Evolutionary conservation across 1,140 invertebrate genomes (phyloP), one percentile per base, ranked within the genome.

Genomic region (Eurytemora carolleeae): DNA sequence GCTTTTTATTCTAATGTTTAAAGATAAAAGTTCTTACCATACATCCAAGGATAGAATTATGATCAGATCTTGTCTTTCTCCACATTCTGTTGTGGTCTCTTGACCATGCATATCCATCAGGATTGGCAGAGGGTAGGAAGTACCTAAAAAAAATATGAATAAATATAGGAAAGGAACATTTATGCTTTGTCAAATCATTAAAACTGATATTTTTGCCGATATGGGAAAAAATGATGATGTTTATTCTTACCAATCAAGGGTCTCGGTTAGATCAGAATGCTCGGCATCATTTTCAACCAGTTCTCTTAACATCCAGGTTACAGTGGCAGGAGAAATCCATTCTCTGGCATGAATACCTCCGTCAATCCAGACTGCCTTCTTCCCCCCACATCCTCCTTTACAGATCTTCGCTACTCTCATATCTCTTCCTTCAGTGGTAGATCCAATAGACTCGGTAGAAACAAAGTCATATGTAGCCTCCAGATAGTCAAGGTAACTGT

Each of bases 281-380:
- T 76, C 77, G 2, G 72, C 67, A 53, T 64, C 69, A 23, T 68
- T 67, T 21, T 82, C 81, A 1, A 84, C 79, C 55, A 93, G 71
- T 69, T 87, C 81, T 67, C 84, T 83, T 24, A 89, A 77, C 19
- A 92, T 81, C 69, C 80, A 92, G 19, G 86, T 82, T 15, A 85
- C 83, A 0, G 84, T 83, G 0, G 89, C 86, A 1, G 86, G 83
- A 55, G 86, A 81, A 61, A 94, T 89, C 89, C 90, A 94, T 75
- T 94, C 89, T 44, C 31, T 72, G 21, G 21, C 52, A 19, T 63
- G 31, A 44, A 59, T 63, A 78, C 78, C 78, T 64, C 77, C 76
- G 65, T 80, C 79, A 18, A 82, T 76, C 76, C 77, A 80, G 61
- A 82, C 74, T 0, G 73, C 74, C 1, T 77, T 74, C 64, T 78